Percentiles rank a stretch among this genome's conserved stretches.
Evolutionary conservation across 2,797 vertebrate genomes (phyloP).

Genomic region (Rallus crepitans): DNA sequence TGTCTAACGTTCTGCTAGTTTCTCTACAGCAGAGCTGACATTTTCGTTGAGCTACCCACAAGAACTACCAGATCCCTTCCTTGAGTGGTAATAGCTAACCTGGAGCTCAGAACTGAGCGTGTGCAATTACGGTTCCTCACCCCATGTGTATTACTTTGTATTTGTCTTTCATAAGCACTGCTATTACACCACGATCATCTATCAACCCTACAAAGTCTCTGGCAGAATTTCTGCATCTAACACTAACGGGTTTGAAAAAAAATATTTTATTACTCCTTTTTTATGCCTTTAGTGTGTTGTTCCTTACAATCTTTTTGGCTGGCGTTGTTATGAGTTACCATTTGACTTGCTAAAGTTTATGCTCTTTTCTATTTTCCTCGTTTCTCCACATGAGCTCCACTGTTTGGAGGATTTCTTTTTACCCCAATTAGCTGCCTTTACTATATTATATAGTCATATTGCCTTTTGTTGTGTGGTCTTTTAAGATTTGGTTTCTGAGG

Average conservation of each 20-base stretch:
- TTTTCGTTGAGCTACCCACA: neutral
- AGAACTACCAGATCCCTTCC: neutral
- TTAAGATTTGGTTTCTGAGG: constrained; percentile 23
- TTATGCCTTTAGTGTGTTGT: neutral
- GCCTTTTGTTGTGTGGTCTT: constrained; percentile 57
- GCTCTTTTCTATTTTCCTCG: neutral
- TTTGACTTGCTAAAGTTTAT: neutral
- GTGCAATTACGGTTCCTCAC: neutral
- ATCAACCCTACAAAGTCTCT: neutral
- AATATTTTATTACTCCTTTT: neutral
- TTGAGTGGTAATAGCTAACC: neutral
- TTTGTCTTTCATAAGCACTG: neutral
- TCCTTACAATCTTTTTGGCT: neutral
- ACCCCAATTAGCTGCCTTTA: neutral
- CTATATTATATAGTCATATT: neutral
- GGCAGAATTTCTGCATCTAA: constrained; percentile 3
- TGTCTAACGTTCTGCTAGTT: neutral
- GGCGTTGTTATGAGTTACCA: neutral
- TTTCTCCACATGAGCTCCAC: neutral
- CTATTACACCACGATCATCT: neutral
- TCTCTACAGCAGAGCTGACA: neutral
- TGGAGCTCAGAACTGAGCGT: neutral
- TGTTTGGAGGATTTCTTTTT: neutral
- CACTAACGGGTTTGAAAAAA: accelerated
- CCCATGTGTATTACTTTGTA: neutral